phyloP scores from a whole-genome alignment of 1,140 invertebrate genomes.

The Aricia agestis region DNA sequence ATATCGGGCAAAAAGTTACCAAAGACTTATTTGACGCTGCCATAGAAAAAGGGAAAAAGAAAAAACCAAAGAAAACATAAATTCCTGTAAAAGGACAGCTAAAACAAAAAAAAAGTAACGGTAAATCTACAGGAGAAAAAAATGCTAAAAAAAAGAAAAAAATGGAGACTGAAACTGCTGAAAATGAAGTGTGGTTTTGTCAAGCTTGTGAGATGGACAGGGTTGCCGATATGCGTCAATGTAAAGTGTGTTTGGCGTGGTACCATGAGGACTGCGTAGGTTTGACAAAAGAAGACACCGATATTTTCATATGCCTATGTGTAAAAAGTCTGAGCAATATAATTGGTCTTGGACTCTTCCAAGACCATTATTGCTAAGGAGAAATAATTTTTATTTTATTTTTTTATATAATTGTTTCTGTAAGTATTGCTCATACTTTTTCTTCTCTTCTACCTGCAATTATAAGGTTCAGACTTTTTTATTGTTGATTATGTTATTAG shows the following conservation, averaged over 20 bases:
- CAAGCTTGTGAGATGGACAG: slow-evolving; percentile 26
- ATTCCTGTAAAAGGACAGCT: not conserved
- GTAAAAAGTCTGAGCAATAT: slow-evolving; percentile 16
- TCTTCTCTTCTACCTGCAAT: not conserved
- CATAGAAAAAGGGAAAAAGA: slow-evolving; percentile 22
- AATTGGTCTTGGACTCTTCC: not conserved
- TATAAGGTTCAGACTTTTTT: no score
- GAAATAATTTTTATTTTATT: not conserved
- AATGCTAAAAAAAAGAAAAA: slow-evolving; percentile 20
- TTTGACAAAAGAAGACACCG: slow-evolving; percentile 29
- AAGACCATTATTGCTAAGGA: not conserved
- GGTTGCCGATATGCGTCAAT: slow-evolving; percentile 25
- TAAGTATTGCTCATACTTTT: not conserved
- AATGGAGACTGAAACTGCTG: not conserved
- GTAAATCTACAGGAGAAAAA: slow-evolving; percentile 15
- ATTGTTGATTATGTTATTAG: no score
- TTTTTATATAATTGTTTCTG: not conserved
- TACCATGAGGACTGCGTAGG: slow-evolving; percentile 34
- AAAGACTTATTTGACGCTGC: slow-evolving; percentile 37
- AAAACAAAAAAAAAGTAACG: slow-evolving; percentile 16
- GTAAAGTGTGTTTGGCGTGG: slow-evolving; percentile 16
- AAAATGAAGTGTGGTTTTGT: slow-evolving; percentile 27
- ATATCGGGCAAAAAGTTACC: slow-evolving; percentile 33
- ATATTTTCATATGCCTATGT: slow-evolving; percentile 26
- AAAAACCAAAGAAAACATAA: slow-evolving; percentile 18